Evolutionary conservation across 2,113 vertebrate species (phyloP), one percentile per base, ranked within the genome.

Genomic region (Copsychus sechellarum): DNA sequence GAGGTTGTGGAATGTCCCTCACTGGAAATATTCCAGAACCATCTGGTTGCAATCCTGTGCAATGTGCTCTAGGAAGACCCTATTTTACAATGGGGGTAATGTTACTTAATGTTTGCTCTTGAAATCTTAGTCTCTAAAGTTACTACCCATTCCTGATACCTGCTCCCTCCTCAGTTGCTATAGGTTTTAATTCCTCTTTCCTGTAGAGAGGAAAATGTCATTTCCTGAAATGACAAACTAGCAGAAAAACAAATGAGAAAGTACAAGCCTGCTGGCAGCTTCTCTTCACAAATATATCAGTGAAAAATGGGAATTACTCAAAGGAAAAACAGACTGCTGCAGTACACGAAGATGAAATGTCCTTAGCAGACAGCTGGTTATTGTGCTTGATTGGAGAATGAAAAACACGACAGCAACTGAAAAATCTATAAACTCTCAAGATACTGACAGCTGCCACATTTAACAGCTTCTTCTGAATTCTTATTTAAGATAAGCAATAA

Each of bases 381-480:
- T 50, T 88, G 42, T 71, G 69, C 61, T 84, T 86, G 66, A 43
- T 60, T 77, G 58, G 61, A 74, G 74, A 90, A 33, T 0, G 7
- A 90, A 88, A 36, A 91, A 53, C 28, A 21, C 12, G 17, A 58
- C 58, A 43, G 42, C 64, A 81, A 95, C 84, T 67, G 48, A 77
- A 95, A 95, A 96, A 90, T 87, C 50, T 83, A 31, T 92, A 83
- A 76, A 80, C n/a, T 83, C 45, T 51, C 40, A n/a, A 43, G 66
- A 73, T 33, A 73, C 67, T 90, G 56, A 81, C 71, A 85, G 69
- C n/a, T 91, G 61, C 64, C 61, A 29, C 78, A 88, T 76, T 92
- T 85, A 94, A 83, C 78, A 78, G 29, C 61, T 95, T 50, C 58
- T 57, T 50, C 57, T 51, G 31, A 83, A 50, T 76, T 89, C 51